These are phyloP conservation scores for Periophthalmodon schlosseri DNA, from an alignment of 2,113 vertebrate genomes.

Conservation along the genomic window DNA sequence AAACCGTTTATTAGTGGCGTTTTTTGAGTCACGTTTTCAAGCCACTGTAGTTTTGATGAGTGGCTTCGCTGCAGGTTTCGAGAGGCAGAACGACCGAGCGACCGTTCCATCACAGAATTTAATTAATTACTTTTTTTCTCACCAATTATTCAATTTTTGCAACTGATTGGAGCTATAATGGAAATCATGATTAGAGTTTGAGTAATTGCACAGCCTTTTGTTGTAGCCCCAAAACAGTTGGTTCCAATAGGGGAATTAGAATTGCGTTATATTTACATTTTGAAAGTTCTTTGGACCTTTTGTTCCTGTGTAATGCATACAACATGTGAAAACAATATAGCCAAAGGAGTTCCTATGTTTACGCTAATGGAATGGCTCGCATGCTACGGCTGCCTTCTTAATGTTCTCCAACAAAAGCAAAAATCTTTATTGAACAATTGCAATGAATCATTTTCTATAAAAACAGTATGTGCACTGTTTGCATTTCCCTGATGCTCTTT, in stretches of 20 bases:
- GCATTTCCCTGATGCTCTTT: conserved; percentile 1
- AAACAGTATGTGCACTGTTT: background rate
- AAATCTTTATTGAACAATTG: background rate
- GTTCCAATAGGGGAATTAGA: background rate
- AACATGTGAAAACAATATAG: conserved; percentile 6
- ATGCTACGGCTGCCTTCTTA: background rate
- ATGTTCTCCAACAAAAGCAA: background rate
- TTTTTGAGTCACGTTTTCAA: too few relatives aligned
- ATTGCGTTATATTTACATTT: background rate
- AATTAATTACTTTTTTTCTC: background rate
- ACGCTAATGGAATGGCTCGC: background rate
- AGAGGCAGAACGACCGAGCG: background rate
- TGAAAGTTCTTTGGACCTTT: background rate
- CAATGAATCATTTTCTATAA: background rate
- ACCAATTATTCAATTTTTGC: background rate
- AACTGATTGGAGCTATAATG: background rate
- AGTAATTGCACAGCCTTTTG: background rate
- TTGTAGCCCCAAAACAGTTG: background rate
- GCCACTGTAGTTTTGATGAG: background rate
- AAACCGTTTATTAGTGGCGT: too few relatives aligned
- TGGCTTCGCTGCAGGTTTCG: background rate
- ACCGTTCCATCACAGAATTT: background rate
- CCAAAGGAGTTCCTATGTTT: conserved; percentile 2
- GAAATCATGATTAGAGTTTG: background rate
- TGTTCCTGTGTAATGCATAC: background rate